phyloP scores from a whole-genome alignment of 2,797 vertebrate species.

The Lutjanus argentimaculatus region DNA sequence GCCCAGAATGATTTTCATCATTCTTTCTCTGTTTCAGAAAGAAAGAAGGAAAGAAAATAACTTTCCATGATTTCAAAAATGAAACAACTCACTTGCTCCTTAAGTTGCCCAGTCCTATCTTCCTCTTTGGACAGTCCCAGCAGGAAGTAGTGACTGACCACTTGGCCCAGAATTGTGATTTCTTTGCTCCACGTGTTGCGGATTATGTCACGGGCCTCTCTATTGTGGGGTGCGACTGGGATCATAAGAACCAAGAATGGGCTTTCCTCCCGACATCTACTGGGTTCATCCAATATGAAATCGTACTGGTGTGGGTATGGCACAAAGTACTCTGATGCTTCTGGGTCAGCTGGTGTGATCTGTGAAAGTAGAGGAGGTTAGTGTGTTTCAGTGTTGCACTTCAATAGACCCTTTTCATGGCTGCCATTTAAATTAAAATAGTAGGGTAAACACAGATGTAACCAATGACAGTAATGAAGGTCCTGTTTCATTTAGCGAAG shows the following conservation, averaged over 20 bases:
- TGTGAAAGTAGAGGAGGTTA: constrained; percentile 23
- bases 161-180: constrained; percentile 14
- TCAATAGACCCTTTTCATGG: too few species aligned
- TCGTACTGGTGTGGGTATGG: constrained; percentile 49
- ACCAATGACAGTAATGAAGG: too few species aligned
- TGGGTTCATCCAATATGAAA: constrained; percentile 52
- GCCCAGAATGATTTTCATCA: background rate
- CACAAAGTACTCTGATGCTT: constrained; percentile 37
- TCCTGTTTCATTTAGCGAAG: too few species aligned
- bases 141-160: constrained; percentile 64
- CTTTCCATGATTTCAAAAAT: background rate
- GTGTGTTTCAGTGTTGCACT: background rate
- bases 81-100: constrained; percentile 52
- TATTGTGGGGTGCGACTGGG: constrained; percentile 55
- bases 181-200: constrained; percentile 64
- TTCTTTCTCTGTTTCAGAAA: too few species aligned
- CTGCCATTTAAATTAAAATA: too few species aligned
- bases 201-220: constrained; percentile 52
- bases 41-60: too few species aligned
- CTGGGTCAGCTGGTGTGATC: background rate
- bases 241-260: constrained; percentile 70
- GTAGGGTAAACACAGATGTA: too few species aligned
- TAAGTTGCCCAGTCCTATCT: background rate
- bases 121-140: constrained; percentile 40
- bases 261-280: constrained; percentile 50